Evolutionary conservation across 2,888 invertebrate genomes (phyloP), one percentile per base, ranked within the genome.

Genomic region (Drosophila koepferae): DNA sequence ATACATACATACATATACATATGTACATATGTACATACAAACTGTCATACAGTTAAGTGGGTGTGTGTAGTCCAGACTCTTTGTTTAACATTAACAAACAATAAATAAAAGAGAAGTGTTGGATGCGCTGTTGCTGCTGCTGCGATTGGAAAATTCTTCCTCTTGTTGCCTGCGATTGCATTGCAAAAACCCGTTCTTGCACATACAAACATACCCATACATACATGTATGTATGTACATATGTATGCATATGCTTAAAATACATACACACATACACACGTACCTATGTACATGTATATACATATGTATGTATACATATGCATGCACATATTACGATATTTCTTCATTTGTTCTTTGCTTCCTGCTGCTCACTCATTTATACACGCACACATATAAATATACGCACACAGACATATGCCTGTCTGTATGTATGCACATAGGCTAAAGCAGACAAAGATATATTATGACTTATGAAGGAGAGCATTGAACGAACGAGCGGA

Each of bases 361-460:
- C 74, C 71, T 75, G 75, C 74, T 72, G 55, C 59, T 63, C 51
- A 49, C 31, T 54, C 54, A 54, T 20, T n/a, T 49, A 38, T 59
- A 59, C 46, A 46, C 14, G 34, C 14, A 54, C n/a, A 41, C 23
- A 74, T 23, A 38, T 5, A 61, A 40, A 55, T 36, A 28, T 31
- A 49, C 20, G 46, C 7, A 63, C 38, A 55, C 34, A 34, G 23
- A 41, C 20, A 46, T 43, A 12, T 23, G 12, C 23, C 20, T 8
- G n/a, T 40, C 46, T 23, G 28, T 54, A 34, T 7, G n/a, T 49
- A 51, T 23, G 28, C 49, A 36, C 71, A 71, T 56, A 46, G 63
- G 51, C 61, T 55, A 51, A 64, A 66, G 48, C 69, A 79, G 63
- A 65, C 74, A 78, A 78, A 72, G 74, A 70, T 72, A 73, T 71